phyloP scores from a whole-genome alignment of 2,888 invertebrate species.

The Aricia artaxerxes region DNA sequence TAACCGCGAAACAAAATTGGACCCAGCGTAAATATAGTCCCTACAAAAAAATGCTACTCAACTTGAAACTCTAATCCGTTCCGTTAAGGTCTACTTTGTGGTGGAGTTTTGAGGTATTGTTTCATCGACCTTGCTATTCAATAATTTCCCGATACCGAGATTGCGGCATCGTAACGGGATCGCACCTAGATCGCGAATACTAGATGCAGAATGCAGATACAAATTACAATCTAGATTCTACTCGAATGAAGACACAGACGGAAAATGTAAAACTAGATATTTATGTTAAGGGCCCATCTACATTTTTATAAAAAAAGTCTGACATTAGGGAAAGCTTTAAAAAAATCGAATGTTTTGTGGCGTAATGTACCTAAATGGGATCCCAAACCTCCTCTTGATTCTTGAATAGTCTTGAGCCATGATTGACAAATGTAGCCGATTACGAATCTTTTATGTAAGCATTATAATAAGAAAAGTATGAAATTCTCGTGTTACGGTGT shows the following conservation, averaged over 20 bases:
- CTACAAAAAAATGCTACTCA: conserved; percentile 9
- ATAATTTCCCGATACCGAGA: conserved; percentile 64
- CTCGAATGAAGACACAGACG: not conserved
- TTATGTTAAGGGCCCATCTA: not conserved
- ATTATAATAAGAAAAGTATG: too few relatives aligned
- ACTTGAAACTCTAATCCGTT: conserved; percentile 27
- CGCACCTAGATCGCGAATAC: conserved; percentile 41
- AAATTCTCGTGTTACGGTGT: too few relatives aligned
- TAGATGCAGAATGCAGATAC: not conserved
- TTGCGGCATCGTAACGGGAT: conserved; percentile 65
- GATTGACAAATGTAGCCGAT: too few relatives aligned
- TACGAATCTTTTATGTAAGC: too few relatives aligned
- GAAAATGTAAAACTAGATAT: not conserved
- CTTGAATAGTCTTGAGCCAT: too few relatives aligned
- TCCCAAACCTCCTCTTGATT: too few relatives aligned
- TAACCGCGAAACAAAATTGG: conserved; percentile 23
- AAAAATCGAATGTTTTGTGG: too few relatives aligned
- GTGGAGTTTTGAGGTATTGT: conserved; percentile 31
- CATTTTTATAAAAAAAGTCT: too few relatives aligned
- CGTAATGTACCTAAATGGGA: too few relatives aligned
- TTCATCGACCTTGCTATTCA: conserved; percentile 51
- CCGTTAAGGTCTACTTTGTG: conserved; percentile 32
- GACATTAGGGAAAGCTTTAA: too few relatives aligned
- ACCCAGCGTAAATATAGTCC: conserved; percentile 20
- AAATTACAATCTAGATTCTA: not conserved